Percentiles rank a stretch among this genome's conserved stretches.
Evolutionary conservation across 2,797 vertebrate species (phyloP).

Genomic region (Protosalanx chinensis): DNA sequence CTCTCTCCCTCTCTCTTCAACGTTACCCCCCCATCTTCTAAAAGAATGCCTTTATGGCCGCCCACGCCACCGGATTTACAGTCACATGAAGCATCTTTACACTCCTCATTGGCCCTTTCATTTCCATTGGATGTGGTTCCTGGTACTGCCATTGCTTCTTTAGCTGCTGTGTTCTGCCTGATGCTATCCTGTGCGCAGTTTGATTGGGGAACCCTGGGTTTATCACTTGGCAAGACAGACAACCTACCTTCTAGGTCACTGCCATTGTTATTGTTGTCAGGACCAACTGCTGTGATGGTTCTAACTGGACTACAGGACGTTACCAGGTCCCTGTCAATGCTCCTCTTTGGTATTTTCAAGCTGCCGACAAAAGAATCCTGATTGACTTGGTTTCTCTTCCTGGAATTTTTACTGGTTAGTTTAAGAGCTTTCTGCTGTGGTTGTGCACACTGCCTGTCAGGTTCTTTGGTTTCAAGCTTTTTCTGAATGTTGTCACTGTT

Average conservation of each 20-base stretch:
- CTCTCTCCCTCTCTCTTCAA: slow-evolving; percentile 21
- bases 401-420: slow-evolving; percentile 59
- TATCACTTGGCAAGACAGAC: slow-evolving; percentile 25
- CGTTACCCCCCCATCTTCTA: slow-evolving; percentile 10
- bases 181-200: slow-evolving; percentile 21
- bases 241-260: slow-evolving; percentile 42
- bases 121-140: slow-evolving; percentile 22
- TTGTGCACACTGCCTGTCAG: slow-evolving; percentile 22
- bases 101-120: slow-evolving; percentile 21
- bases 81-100: slow-evolving; percentile 16
- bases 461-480: slow-evolving; percentile 41
- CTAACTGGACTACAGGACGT: slow-evolving; percentile 32
- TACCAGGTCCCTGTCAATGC: slow-evolving; percentile 38
- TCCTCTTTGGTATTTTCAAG: slow-evolving; percentile 70
- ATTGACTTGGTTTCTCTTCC: slow-evolving; percentile 67
- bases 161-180: slow-evolving; percentile 18
- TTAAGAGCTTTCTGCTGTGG: slow-evolving; percentile 43
- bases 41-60: slow-evolving; percentile 18
- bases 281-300: slow-evolving; percentile 36
- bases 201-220: slow-evolving; percentile 26
- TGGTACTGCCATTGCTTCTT: slow-evolving; percentile 19
- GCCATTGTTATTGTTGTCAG: slow-evolving; percentile 39
- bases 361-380: slow-evolving; percentile 53
- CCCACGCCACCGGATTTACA: slow-evolving; percentile 5
- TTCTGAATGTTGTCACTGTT: slow-evolving; percentile 25